These are phyloP conservation scores for Lypha dubia DNA, from an alignment of 2,888 invertebrate genomes.

Conservation along the genomic window DNA sequence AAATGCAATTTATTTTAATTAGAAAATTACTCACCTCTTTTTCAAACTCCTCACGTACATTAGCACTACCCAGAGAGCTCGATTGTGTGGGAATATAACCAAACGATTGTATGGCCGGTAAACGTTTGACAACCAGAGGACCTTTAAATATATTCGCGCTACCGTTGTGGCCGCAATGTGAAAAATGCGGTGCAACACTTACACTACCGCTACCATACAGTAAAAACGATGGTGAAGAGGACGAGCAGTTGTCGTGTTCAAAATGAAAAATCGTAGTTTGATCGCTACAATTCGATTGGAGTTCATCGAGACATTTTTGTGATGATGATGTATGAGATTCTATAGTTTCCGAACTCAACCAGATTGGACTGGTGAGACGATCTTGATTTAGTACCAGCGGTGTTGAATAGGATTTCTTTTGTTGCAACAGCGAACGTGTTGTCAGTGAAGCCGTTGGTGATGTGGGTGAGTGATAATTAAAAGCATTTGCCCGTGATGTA, in stretches of 20 bases:
- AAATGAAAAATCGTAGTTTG: slow-evolving; percentile 75
- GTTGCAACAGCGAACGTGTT: slow-evolving; percentile 42
- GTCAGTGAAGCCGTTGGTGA: slow-evolving; percentile 59
- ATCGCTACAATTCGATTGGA: slow-evolving; percentile 76
- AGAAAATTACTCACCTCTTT: slow-evolving; percentile 81
- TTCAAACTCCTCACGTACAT: slow-evolving; percentile 76
- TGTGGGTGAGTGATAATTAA: slow-evolving; percentile 42
- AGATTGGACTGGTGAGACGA: slow-evolving; percentile 66
- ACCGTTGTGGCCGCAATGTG: slow-evolving; percentile 42
- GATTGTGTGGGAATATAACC: slow-evolving; percentile 74
- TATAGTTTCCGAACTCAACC: slow-evolving; percentile 74
- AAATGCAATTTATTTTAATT: no score
- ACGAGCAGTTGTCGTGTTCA: slow-evolving; percentile 74
- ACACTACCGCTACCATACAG: slow-evolving; percentile 58
- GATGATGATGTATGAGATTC: slow-evolving; percentile 70
- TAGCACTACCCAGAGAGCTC: slow-evolving; percentile 71
- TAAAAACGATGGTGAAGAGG: slow-evolving; percentile 74
- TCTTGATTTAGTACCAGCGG: slow-evolving; percentile 56
- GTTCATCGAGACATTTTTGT: slow-evolving; percentile 74
- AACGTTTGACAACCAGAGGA: slow-evolving; percentile 75
- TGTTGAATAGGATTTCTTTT: slow-evolving; percentile 60
- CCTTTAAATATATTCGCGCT: slow-evolving; percentile 58
- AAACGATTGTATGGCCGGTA: slow-evolving; percentile 79
- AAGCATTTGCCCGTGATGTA: slow-evolving; percentile 20
- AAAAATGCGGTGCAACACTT: slow-evolving; percentile 19